Percentiles rank a stretch among this genome's conserved stretches.
These are phyloP conservation scores for Abramis brama DNA, from an alignment of 2,113 vertebrate species.

Conservation along the genomic window DNA sequence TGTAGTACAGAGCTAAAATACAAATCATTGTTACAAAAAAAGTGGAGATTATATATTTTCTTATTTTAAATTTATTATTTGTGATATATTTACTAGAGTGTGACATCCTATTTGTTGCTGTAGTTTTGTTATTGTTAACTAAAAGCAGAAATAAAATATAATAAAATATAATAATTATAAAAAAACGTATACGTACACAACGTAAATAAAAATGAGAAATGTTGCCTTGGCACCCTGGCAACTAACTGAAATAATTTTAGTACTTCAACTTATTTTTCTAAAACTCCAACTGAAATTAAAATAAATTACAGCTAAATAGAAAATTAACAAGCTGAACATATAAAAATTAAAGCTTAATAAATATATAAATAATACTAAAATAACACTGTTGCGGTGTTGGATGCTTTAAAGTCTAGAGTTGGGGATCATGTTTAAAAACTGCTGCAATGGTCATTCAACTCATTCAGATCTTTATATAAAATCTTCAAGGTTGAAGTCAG, in stretches of 20 bases:
- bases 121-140: too few species aligned
- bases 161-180: too few species aligned
- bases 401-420: neutral
- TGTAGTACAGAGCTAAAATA: too few species aligned
- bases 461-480: neutral
- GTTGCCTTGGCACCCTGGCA: neutral
- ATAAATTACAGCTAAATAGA: neutral
- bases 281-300: neutral
- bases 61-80: too few species aligned
- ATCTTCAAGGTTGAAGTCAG: conserved; percentile 10
- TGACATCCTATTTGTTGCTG: too few species aligned
- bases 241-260: neutral
- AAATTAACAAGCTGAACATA: neutral
- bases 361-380: neutral
- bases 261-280: too few species aligned
- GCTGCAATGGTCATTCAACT: neutral
- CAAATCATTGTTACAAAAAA: too few species aligned
- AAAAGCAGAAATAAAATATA: too few species aligned
- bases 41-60: too few species aligned
- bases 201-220: neutral
- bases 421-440: neutral
- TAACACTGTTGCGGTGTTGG: neutral
- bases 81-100: too few species aligned
- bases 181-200: too few species aligned
- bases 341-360: neutral